phyloP scores from a whole-genome alignment of 2,797 vertebrate species.

The Sphaeramia orbicularis region DNA sequence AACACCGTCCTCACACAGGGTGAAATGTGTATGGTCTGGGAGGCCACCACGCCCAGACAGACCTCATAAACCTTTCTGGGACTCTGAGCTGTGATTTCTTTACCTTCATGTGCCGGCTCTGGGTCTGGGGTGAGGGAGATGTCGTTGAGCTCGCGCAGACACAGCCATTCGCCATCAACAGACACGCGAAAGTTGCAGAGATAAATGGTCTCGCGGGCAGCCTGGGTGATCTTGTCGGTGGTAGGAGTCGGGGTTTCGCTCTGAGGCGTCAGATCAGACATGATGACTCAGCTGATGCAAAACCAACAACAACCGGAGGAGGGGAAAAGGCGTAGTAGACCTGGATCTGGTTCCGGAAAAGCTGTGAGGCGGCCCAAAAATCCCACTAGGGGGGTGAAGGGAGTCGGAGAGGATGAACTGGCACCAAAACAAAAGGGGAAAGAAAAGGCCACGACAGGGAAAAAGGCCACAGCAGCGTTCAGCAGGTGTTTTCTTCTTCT shows the following conservation, averaged over 20 bases:
- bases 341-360: constrained; percentile 55
- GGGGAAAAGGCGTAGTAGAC: constrained; percentile 46
- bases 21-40: not conserved
- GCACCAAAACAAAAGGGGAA: constrained; percentile 46
- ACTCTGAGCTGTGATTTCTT: too few species aligned
- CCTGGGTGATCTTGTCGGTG: constrained; percentile 99
- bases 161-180: constrained; percentile 99
- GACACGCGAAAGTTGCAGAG: constrained; percentile 99
- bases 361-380: constrained; percentile 27
- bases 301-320: constrained; percentile 66
- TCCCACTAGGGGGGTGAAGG: constrained; percentile 30
- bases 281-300: constrained; percentile 97
- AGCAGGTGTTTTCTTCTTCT: constrained; percentile 82
- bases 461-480: constrained; percentile 57
- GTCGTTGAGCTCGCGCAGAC: constrained; percentile 97
- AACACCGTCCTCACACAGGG: too few species aligned
- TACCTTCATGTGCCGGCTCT: constrained; percentile 99
- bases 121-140: constrained; percentile 99
- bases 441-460: constrained; percentile 35
- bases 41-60: constrained; percentile 67
- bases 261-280: constrained; percentile 98
- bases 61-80: too few species aligned
- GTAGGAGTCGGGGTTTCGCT: constrained; percentile 98
- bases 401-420: constrained; percentile 43
- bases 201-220: constrained; percentile 99